A percentile compares a stretch with the other conserved stretches of the same genome.
Evolutionary conservation across 2,113 vertebrate genomes (phyloP).

Genomic region (Sinocyclocheilus anshuiensis): DNA sequence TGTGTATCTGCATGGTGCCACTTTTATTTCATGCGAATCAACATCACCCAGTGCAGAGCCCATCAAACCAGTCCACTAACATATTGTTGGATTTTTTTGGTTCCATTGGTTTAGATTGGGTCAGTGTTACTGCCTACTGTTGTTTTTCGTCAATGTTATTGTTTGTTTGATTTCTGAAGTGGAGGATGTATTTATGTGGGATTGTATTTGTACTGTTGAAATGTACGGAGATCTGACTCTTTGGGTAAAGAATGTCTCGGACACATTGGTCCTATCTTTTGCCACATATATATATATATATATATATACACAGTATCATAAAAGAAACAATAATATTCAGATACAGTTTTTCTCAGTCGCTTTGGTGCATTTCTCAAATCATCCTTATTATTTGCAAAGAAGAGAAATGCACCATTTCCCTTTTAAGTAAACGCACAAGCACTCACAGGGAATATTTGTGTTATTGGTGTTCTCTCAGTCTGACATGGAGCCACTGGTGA

Average conservation of each 20-base stretch:
- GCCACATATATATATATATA: background rate
- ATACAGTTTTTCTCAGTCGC: too few relatives aligned
- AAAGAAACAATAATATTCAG: too few relatives aligned
- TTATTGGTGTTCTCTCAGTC: slow-evolving; percentile 35
- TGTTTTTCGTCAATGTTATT: slow-evolving; percentile 14
- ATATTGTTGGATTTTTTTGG: background rate
- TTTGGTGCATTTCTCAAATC: too few relatives aligned
- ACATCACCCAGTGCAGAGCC: slow-evolving; percentile 24
- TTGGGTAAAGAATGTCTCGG: slow-evolving; percentile 19
- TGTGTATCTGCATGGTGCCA: background rate
- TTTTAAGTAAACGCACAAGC: slow-evolving; percentile 50
- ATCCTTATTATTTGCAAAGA: too few relatives aligned
- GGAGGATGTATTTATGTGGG: slow-evolving; percentile 52
- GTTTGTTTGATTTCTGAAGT: background rate
- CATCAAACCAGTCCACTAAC: background rate
- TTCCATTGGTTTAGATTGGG: slow-evolving; percentile 28
- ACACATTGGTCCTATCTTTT: slow-evolving; percentile 27
- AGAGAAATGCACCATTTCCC: slow-evolving; percentile 44
- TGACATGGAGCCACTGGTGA: slow-evolving; percentile 2
- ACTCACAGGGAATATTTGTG: slow-evolving; percentile 40
- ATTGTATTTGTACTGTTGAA: slow-evolving; percentile 54
- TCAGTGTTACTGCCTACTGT: slow-evolving; percentile 42
- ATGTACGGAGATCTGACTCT: slow-evolving; percentile 22
- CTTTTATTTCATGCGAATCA: slow-evolving; percentile 7
- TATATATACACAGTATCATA: slow-evolving; percentile 10